Evolutionary conservation across 1,140 invertebrate species (phyloP), one percentile per base, ranked within the genome.

Genomic region (Penaeus japonicus): DNA sequence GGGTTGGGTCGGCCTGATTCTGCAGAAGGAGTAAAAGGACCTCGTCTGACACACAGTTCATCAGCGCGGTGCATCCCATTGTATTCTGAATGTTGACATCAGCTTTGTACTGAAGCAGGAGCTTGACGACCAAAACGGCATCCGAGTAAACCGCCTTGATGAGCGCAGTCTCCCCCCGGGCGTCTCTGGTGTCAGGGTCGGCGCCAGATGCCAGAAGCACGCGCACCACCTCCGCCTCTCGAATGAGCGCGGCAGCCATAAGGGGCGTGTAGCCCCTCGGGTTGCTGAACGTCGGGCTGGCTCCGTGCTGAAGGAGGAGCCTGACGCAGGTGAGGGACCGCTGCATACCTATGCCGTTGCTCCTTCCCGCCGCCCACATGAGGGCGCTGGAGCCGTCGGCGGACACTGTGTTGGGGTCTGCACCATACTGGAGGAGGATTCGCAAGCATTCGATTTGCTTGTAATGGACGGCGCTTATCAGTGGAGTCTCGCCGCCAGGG

Each of bases 311-410:
- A 4, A 90, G 59, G 10, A 90, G 84, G 0, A 85, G 3, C 15
- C 62, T 84, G 4, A 90, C 78, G 47, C 87, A 86, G 20, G 84
- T 39, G 20, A 89, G 81, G 39, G 87, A 90, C 20, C 83, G 83
- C 30, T 89, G 90, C 82, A 89, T 87, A 32, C 90, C 90, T 15
- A 90, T 87, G 27, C 90, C 90, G 54, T 90, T 89, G 47, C 90
- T 90, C 59, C 90, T 73, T 12, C 90, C 90, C 5, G 90, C 90
- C 20, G 90, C 90, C 90, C 90, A 90, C 90, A 90, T 90, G 10
- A 90, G 65, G 0, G 90, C 80, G 18, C 82, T 57, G 59, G 89
- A 89, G 10, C 90, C 90, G 55, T 90, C 90, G 15, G 55, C 12
- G 17, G 87, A 70, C 30, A 30, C 59, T 0, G 65, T 82, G 62